phyloP scores from a whole-genome alignment of 2,113 vertebrate species.

The Ictidomys tridecemlineatus region DNA sequence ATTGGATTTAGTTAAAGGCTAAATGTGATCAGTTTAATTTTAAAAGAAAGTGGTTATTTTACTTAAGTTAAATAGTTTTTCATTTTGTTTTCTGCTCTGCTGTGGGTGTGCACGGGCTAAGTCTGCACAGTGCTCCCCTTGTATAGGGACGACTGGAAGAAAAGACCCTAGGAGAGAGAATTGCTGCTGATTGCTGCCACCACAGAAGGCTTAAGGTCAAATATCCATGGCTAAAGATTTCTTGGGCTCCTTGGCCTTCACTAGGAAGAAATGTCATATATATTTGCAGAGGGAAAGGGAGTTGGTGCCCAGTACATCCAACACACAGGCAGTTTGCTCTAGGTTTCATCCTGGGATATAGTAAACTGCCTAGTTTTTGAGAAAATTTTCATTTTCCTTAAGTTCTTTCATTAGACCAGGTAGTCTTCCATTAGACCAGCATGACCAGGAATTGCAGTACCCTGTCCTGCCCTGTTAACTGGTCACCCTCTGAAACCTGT shows the following conservation, averaged over 20 bases:
- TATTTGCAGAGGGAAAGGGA: constrained; percentile 66
- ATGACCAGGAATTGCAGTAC: not conserved
- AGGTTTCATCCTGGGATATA: not conserved
- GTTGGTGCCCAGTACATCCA: not conserved
- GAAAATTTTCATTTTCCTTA: constrained; percentile 1
- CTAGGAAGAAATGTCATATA: not conserved
- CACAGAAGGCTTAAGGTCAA: constrained; percentile 67
- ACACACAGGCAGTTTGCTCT: not conserved
- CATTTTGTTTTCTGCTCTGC: not conserved
- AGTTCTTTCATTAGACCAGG: not conserved
- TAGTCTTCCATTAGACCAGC: not conserved
- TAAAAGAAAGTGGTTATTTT: constrained; percentile 50
- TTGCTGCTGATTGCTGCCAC: constrained; percentile 70
- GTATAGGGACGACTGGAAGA: not conserved
- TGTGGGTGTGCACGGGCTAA: not conserved
- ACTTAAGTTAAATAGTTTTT: not conserved
- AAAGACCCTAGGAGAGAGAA: not conserved
- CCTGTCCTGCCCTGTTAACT: not conserved
- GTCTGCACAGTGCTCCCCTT: not conserved
- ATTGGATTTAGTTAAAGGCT: not conserved
- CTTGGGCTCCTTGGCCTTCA: constrained; percentile 62
- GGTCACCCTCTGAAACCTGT: not conserved
- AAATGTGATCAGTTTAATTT: not conserved
- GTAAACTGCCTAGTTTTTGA: not conserved
- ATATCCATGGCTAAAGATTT: constrained; percentile 62